Percentiles rank a stretch among this genome's conserved stretches.
Conservation (phyloP, 2,797 vertebrate species). For the Pempheris klunzingeri region DNA sequence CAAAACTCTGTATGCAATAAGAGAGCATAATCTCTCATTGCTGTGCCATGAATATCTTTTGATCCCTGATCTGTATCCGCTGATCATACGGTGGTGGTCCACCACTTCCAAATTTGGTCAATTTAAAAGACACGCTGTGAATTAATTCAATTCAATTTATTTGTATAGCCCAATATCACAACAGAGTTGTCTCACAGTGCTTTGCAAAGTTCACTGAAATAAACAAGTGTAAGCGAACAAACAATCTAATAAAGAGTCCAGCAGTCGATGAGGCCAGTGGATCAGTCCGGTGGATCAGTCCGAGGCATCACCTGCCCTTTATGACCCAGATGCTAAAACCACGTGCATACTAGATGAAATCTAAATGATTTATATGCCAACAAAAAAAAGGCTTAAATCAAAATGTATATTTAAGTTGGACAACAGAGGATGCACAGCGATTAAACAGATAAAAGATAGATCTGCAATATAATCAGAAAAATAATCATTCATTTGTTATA, state of each 20-base stretch:
- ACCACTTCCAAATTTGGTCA: conserved; percentile 32
- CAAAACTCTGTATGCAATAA: conserved; percentile 63
- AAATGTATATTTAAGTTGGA: background rate
- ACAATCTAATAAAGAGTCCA: no score
- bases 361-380: conserved; percentile 20
- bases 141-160: no score
- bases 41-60: conserved; percentile 61
- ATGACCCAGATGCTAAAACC: background rate
- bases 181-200: no score
- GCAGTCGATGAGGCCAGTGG: no score
- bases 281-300: no score
- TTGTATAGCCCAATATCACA: no score
- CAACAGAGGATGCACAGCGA: no score
- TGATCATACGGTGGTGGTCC: conserved; percentile 49
- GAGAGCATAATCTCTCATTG: conserved; percentile 73
- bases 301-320: no score
- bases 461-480: background rate
- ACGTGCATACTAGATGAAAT: conserved; percentile 20
- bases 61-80: conserved; percentile 58
- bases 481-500: background rate
- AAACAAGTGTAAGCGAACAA: no score
- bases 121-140: conserved; percentile 39
- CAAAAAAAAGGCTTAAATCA: no score
- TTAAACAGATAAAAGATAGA: background rate
- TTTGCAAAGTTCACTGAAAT: no score